Conservation (phyloP, 2,888 invertebrate genomes). For the Chrysina gloriosa region DNA sequence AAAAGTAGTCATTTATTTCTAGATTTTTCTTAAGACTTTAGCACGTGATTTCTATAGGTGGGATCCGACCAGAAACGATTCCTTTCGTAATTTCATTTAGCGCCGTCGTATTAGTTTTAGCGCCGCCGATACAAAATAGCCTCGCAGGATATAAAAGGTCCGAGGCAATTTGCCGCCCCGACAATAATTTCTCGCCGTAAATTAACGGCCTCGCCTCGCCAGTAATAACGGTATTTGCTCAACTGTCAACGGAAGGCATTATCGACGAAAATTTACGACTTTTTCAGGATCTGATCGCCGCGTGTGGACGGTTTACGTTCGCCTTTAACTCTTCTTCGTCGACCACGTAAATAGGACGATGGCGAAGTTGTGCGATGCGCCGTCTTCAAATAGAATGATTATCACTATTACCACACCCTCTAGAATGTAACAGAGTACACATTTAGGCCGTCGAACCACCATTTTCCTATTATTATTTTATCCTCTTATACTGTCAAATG, state of each 20-base stretch:
- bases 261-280: slow-evolving; percentile 23
- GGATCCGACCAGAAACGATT: background rate
- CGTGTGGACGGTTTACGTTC: background rate
- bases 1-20: too few species aligned
- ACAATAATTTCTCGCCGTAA: slow-evolving; percentile 21
- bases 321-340: too few species aligned
- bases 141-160: slow-evolving; percentile 18
- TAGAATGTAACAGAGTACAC: too few species aligned
- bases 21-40: too few species aligned
- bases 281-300: slow-evolving; percentile 23
- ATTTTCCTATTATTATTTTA: too few species aligned
- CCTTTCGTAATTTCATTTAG: background rate
- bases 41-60: background rate
- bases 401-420: too few species aligned
- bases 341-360: too few species aligned
- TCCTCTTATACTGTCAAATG: too few species aligned
- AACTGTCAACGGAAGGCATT: slow-evolving; percentile 29
- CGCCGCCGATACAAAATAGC: background rate
- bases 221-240: slow-evolving; percentile 29
- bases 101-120: background rate
- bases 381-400: too few species aligned
- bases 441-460: too few species aligned
- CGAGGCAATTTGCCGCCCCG: slow-evolving; percentile 22
- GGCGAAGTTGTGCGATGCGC: too few species aligned
- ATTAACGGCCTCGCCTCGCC: slow-evolving; percentile 11